Base-by-base conservation (phyloP, 2,888 invertebrate species). In the Steinernema hermaphroditum region DNA sequence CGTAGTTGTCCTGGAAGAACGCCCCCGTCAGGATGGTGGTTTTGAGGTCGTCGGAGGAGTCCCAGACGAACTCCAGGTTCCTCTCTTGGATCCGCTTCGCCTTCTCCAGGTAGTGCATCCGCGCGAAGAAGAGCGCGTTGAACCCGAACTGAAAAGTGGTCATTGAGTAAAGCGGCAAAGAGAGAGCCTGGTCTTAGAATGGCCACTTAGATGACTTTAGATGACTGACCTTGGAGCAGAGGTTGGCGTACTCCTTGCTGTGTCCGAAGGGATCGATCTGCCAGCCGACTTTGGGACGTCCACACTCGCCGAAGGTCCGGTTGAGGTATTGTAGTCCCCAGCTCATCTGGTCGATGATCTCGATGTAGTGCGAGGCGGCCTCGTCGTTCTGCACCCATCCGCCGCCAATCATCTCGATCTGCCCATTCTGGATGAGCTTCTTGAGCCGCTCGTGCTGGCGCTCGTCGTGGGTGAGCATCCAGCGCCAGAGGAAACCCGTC, bases 11-110 rank as follows among this genome's bases (percentile, higher is more conserved):
- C 0, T 74, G 87, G 70, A 76, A 83, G 72, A 86, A 86, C 0
- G 92, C 91, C 0, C 94, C 92, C 0, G 94, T 94, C 83, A 96
- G 94, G 8, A 96, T 88, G 81, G 87, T 80, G 1, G 87, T 85
- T 43, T 80, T 87, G 29, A 88, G 75, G 71, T 88, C 87, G 41
- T 87, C 86, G 49, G 88, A 88, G 8, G 85, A 86, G 74, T 87
- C 82, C 89, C 89, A 89, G 43, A 89, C 79, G 80, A 89, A 85
- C 77, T 89, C 89, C 81, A 89, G 82, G 8, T 85, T 87, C 73
- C 87, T 87, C 1, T 86, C 81, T 41, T 84, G 71, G 29, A 83
- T 74, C 19, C 88, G 77, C 0, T 76, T 49, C 19, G 81, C 76
- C 75, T 87, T 84, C 71, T 88, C 88, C 34, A 85, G 76, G 74